A percentile compares a stretch with the other conserved stretches of the same genome.
Conservation (phyloP, 2,888 invertebrate species). For the Megastigmus dorsalis region DNA sequence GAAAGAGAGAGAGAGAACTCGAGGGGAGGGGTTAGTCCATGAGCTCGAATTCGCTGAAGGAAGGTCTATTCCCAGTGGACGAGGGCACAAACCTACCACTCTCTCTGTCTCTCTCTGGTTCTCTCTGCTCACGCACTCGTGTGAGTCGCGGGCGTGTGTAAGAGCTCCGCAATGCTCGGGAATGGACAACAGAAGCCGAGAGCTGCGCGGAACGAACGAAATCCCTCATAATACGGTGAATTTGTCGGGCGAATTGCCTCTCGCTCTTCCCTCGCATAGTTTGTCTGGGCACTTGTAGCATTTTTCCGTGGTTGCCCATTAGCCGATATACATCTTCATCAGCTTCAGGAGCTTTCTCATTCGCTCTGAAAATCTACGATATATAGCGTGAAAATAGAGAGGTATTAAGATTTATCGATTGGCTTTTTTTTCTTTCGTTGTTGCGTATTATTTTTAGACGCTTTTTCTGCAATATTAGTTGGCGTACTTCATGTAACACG, state of each 20-base stretch:
- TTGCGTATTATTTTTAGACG: no score
- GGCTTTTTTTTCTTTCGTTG: no score
- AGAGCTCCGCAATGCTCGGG: no score
- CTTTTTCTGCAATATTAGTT: slow-evolving; percentile 54
- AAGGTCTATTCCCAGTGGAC: slow-evolving; percentile 46
- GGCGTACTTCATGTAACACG: no score
- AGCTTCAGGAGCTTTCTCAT: background rate
- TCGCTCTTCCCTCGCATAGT: slow-evolving; percentile 42
- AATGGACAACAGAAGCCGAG: background rate
- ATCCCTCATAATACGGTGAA: slow-evolving; percentile 57
- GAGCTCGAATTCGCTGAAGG: background rate
- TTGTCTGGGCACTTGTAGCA: slow-evolving; percentile 56
- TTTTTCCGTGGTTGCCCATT: slow-evolving; percentile 55
- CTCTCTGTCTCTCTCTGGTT: no score
- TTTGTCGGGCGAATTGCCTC: slow-evolving; percentile 54
- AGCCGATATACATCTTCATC: slow-evolving; percentile 13
- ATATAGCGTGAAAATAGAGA: background rate
- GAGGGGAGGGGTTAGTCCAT: no score
- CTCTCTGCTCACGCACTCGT: background rate
- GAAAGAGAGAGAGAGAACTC: no score
- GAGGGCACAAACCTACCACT: no score
- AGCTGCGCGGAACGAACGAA: slow-evolving; percentile 13
- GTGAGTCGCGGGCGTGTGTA: background rate
- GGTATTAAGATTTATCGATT: background rate
- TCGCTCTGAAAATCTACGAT: background rate